Base-by-base conservation (phyloP, 2,888 invertebrate genomes). In the Ditula angustiorana region DNA sequence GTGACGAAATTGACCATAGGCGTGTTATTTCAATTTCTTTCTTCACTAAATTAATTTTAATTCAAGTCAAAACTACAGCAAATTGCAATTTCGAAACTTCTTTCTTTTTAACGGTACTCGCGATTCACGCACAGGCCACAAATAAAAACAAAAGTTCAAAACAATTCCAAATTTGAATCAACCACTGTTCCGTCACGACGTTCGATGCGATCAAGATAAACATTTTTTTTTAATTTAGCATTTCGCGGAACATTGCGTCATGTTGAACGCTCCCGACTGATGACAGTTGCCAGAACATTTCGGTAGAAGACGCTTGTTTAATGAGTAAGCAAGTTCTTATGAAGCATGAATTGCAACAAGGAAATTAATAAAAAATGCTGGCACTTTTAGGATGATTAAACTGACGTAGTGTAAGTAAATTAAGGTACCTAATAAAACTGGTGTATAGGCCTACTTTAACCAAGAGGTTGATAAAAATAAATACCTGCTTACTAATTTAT, bases 241-340 rank as follows among this genome's bases (percentile, higher is more conserved):
- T 63, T 52, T 64, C 35, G 53, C 53, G 24, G 65, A 53, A 58
- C 35, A 53, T 53, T 52, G 50, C 52, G 59, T 28, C 59, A 60
- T 37, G 53, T 53, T 53, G 37, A 50, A 35, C 13, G 23, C 23
- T 35, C 30, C 37, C 50, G 37, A 5, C 33, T 21, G 57, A 63
- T 63, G 63, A 63, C 63, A 63, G 63, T 63, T 63, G 44, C 63
- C 57, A 57, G 63, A 63, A 63, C 28, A 26, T 24, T 13, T 50
- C 57, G 50, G 63, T 44, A 58, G 63, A 53, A 35, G 7, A 44
- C 63, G 63, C 41, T 58, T 46, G 37, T 41, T 57, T 33, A 58
- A 46, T 63, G 50, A 63, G 30, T 57, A 44, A 50, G 57, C 63
- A 41, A 24, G 19, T 63, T 63, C 62, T 44, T 26, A 13, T 8